phyloP scores from a whole-genome alignment of 2,888 invertebrate species.

The Nomada goodeniana region DNA sequence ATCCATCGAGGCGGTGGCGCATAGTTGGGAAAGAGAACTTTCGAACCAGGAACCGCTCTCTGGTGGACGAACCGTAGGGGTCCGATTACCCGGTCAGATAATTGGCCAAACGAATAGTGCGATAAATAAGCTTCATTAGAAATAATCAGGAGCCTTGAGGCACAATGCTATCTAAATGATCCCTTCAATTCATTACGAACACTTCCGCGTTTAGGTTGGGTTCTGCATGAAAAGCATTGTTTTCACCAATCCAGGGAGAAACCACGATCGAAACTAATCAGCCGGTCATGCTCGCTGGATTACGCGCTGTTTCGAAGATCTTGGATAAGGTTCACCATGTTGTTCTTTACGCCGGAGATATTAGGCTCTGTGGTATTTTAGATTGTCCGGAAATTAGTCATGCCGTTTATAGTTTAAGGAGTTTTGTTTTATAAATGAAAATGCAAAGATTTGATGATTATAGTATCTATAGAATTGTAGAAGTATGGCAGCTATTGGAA shows the following conservation, averaged over 20 bases:
- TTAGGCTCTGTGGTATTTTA: too few species aligned
- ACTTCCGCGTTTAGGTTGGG: slow-evolving; percentile 49
- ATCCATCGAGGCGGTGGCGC: slow-evolving; percentile 32
- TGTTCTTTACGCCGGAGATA: neutral
- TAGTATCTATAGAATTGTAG: too few species aligned
- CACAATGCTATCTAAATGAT: slow-evolving; percentile 71
- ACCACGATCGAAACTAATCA: slow-evolving; percentile 26
- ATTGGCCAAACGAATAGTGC: slow-evolving; percentile 61
- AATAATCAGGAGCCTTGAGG: slow-evolving; percentile 68
- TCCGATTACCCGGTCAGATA: slow-evolving; percentile 63
- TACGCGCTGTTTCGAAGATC: slow-evolving; percentile 12
- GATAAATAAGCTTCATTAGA: slow-evolving; percentile 74
- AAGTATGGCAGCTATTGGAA: too few species aligned
- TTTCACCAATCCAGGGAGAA: slow-evolving; percentile 24
- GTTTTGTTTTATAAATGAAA: too few species aligned
- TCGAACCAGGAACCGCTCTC: slow-evolving; percentile 49
- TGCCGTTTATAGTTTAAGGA: too few species aligned
- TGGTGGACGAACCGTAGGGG: slow-evolving; percentile 52
- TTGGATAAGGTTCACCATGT: neutral
- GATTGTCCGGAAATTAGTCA: too few species aligned
- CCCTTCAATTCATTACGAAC: slow-evolving; percentile 62
- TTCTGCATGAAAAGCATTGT: slow-evolving; percentile 44
- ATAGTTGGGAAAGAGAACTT: slow-evolving; percentile 43
- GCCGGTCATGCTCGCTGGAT: slow-evolving; percentile 2
- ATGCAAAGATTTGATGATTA: too few species aligned